phyloP scores from a whole-genome alignment of 2,113 vertebrate species.

The Heptranchias perlo region DNA sequence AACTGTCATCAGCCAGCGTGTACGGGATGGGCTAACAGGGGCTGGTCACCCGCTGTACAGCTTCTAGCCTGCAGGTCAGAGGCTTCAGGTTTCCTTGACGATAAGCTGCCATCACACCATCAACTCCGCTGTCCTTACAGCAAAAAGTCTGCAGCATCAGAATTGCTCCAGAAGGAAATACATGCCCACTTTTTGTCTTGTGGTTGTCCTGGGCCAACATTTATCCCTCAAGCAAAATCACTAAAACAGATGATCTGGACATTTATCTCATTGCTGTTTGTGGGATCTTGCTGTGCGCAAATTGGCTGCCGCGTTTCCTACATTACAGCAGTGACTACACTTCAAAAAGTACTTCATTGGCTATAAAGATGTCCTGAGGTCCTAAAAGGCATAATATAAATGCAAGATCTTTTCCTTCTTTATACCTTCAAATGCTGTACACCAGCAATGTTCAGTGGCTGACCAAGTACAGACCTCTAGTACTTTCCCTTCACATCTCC shows the following conservation, averaged over 20 bases:
- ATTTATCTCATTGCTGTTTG: not conserved
- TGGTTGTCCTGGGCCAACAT: not conserved
- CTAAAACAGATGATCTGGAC: not conserved
- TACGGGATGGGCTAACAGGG: not conserved
- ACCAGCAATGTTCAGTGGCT: not conserved
- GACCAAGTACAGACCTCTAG: not conserved
- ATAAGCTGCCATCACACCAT: not conserved
- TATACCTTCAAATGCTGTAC: not conserved
- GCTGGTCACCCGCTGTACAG: not conserved
- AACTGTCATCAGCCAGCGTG: not conserved
- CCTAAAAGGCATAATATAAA: not conserved
- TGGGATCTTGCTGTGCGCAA: not conserved
- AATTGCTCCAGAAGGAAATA: not conserved
- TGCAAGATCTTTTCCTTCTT: not conserved
- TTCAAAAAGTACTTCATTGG: not conserved
- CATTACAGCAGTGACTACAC: not conserved
- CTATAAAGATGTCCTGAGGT: not conserved
- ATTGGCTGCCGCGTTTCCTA: not conserved
- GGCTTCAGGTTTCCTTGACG: not conserved
- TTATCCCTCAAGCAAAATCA: not conserved
- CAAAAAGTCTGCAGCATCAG: not conserved
- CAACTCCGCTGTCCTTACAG: not conserved
- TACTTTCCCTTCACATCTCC: not conserved
- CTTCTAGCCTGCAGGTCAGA: not conserved
- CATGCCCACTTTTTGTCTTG: not conserved